phyloP scores from a whole-genome alignment of 37 sponge, comb jelly and placozoan genomes.

The Spongia lamella region DNA sequence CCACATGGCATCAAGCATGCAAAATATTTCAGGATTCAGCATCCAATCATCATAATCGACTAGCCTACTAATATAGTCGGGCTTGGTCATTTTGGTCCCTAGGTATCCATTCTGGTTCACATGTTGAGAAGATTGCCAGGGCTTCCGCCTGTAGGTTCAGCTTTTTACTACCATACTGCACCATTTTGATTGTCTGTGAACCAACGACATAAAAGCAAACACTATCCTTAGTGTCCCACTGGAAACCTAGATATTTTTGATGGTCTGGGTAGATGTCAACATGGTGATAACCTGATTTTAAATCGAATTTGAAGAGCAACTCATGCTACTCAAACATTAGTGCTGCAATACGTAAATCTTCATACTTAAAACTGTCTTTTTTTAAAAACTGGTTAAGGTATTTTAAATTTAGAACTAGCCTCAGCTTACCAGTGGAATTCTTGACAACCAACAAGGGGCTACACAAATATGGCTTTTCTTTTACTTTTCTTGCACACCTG shows the following conservation, averaged over 20 bases:
- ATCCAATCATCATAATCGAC: no score
- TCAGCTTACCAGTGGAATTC: slow-evolving; percentile 1
- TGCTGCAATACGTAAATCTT: slow-evolving; percentile 22
- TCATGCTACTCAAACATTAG: slow-evolving; percentile 9
- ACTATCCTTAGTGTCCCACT: no score
- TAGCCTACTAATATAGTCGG: slow-evolving; percentile 33
- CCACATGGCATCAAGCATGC: slow-evolving; percentile 9
- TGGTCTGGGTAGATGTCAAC: no score
- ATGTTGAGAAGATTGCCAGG: no score
- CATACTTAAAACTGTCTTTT: slow-evolving; percentile 33
- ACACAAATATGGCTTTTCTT: slow-evolving; percentile 2
- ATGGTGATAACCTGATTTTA: slow-evolving; percentile 28
- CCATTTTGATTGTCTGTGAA: no score
- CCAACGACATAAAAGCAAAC: no score
- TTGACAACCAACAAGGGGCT: slow-evolving; percentile 30
- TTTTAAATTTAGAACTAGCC: no score
- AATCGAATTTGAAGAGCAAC: slow-evolving; percentile 16
- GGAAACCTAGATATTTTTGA: no score
- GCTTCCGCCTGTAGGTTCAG: no score
- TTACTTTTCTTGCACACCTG: not conserved
- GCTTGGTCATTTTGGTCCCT: slow-evolving; percentile 24
- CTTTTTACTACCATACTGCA: no score
- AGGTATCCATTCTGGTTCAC: slow-evolving; percentile 43
- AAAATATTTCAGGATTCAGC: slow-evolving; percentile 20
- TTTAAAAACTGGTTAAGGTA: slow-evolving; percentile 16